phyloP scores from a whole-genome alignment of 2,888 invertebrate genomes.

The Caenorhabditis parvicauda region DNA sequence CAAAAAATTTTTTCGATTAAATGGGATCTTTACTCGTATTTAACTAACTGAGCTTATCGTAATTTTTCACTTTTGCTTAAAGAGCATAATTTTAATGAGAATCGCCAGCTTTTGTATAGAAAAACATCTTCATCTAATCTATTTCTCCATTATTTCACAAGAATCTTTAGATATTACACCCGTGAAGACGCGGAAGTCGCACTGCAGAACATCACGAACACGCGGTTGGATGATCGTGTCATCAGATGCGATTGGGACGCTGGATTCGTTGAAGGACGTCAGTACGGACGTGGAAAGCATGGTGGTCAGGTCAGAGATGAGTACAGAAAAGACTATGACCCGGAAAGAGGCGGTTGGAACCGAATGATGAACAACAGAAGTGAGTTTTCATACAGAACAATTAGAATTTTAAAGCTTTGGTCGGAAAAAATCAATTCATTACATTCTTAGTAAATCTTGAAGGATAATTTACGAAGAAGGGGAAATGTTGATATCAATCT shows the following conservation, averaged over 20 bases:
- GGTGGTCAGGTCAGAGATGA: conserved; percentile 97
- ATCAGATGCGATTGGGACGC: conserved; percentile 99
- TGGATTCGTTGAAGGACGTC: conserved; percentile 94
- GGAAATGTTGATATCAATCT: conserved; percentile 1
- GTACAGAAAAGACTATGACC: conserved; percentile 93
- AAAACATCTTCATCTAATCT: too few relatives aligned
- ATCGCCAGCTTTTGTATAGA: too few relatives aligned
- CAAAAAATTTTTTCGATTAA: too few relatives aligned
- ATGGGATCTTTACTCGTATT: too few relatives aligned
- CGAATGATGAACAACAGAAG: conserved; percentile 40
- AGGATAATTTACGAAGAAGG: not conserved
- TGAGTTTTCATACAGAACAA: conserved; percentile 2
- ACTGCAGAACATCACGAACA: conserved; percentile 80
- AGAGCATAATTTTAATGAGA: too few relatives aligned
- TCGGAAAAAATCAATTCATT: not conserved
- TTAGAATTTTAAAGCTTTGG: not conserved
- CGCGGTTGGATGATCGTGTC: conserved; percentile 83
- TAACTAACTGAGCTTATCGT: too few relatives aligned
- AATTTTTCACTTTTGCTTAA: too few relatives aligned
- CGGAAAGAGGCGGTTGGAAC: conserved; percentile 94
- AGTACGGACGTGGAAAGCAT: conserved; percentile 94
- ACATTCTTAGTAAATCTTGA: not conserved
- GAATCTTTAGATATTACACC: conserved; percentile 65
- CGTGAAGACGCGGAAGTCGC: conserved; percentile 69
- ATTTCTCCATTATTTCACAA: too few relatives aligned